These are phyloP conservation scores for Trichomycterus rosablanca DNA, from an alignment of 2,113 vertebrate species.

Conservation along the genomic window DNA sequence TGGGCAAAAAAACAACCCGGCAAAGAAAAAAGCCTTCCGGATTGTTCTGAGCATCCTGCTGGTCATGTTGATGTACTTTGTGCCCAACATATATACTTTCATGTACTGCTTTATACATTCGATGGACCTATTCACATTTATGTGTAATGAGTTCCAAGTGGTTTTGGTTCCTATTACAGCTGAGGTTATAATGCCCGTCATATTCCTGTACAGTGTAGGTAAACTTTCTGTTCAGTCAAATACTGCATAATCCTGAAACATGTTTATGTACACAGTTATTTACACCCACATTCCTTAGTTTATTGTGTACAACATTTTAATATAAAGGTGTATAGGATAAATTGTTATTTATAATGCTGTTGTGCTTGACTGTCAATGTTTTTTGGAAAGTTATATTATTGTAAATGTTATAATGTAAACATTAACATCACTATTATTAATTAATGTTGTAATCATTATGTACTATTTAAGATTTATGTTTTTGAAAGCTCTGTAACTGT, in stretches of 20 bases:
- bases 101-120: background rate
- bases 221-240: background rate
- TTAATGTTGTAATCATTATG: too few relatives aligned
- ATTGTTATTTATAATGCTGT: too few relatives aligned
- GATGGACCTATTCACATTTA: background rate
- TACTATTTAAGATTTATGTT: too few relatives aligned
- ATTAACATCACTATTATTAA: too few relatives aligned
- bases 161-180: background rate
- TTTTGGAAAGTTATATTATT: too few relatives aligned
- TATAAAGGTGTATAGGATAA: too few relatives aligned
- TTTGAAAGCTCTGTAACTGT: too few relatives aligned
- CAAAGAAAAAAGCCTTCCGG: conserved; percentile 29
- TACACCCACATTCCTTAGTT: too few relatives aligned
- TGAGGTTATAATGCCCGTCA: background rate
- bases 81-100: background rate
- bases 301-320: too few relatives aligned
- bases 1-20: background rate
- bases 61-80: background rate
- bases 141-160: background rate
- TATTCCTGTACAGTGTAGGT: conserved; percentile 11
- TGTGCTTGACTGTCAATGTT: too few relatives aligned
- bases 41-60: conserved; percentile 17
- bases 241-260: background rate
- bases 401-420: too few relatives aligned
- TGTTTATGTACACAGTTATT: background rate